Evolutionary conservation across 2,113 vertebrate species (phyloP).

Genomic region (Hyperopisus bebe): DNA sequence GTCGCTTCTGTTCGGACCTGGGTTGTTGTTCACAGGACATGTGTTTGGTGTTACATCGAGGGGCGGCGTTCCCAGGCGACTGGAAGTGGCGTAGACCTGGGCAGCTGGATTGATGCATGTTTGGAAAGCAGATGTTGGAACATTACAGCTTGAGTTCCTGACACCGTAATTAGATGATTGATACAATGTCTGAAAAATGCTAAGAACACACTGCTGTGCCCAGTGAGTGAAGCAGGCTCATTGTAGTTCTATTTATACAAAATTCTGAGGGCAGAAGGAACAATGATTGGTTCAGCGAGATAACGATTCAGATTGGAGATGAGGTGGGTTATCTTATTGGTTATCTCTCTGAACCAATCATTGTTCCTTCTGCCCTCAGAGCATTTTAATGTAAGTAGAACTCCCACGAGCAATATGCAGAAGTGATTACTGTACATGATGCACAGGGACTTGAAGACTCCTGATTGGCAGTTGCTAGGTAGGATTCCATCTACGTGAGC

Average conservation of each 20-base stretch:
- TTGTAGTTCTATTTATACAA: no score
- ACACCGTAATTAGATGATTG: conserved; percentile 11
- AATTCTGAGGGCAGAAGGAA: no score
- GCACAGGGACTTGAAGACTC: background rate
- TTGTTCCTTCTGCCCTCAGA: no score
- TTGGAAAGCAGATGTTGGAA: conserved; percentile 9
- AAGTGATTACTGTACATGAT: background rate
- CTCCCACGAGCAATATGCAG: no score
- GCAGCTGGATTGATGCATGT: background rate
- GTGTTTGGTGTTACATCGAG: background rate
- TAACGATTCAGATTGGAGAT: no score
- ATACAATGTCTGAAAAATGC: background rate
- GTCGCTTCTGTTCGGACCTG: background rate
- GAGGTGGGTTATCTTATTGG: no score
- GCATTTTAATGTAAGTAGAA: no score
- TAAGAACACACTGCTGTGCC: background rate
- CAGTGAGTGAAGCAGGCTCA: background rate
- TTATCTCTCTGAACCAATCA: no score
- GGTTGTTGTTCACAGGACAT: background rate
- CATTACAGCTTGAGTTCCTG: background rate
- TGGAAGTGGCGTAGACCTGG: background rate
- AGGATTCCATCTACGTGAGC: background rate
- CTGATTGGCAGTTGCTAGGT: background rate
- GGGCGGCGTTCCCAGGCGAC: background rate
- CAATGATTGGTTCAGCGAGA: no score